Conservation (phyloP, 2,888 invertebrate genomes). For the Himalopsyche anomala region DNA sequence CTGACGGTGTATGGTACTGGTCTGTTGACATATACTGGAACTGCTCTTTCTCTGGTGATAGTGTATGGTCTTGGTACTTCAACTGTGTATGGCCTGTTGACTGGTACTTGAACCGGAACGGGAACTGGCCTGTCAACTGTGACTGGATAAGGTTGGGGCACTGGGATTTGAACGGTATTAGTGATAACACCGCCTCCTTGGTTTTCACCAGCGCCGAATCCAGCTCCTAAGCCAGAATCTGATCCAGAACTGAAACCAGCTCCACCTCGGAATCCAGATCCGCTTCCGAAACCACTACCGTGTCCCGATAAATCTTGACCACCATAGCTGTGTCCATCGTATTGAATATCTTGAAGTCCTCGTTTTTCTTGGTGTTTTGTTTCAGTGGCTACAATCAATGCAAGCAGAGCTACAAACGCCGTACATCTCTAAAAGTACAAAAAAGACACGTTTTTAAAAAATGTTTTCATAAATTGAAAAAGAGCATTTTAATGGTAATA, state of each 20-base stretch:
- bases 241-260: slow-evolving; percentile 40
- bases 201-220: slow-evolving; percentile 43
- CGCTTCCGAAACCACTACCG: slow-evolving; percentile 44
- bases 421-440: slow-evolving; percentile 45
- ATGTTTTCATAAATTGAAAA: no score
- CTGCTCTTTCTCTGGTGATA: slow-evolving; percentile 62
- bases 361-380: slow-evolving; percentile 58
- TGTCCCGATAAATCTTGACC: slow-evolving; percentile 4
- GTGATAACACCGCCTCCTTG: slow-evolving; percentile 68
- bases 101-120: slow-evolving; percentile 73
- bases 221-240: slow-evolving; percentile 41
- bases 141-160: slow-evolving; percentile 76
- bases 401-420: slow-evolving; percentile 50
- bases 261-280: slow-evolving; percentile 43
- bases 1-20: slow-evolving; percentile 64
- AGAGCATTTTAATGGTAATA: no score
- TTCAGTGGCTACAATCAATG: slow-evolving; percentile 17
- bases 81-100: slow-evolving; percentile 77
- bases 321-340: slow-evolving; percentile 11
- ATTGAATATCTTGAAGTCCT: slow-evolving; percentile 51
- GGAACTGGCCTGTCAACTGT: slow-evolving; percentile 75
- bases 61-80: slow-evolving; percentile 70
- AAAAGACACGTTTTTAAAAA: not conserved
- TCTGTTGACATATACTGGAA: slow-evolving; percentile 63
- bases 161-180: slow-evolving; percentile 75